Conservation (phyloP, 2,113 vertebrate species). For the Arizona elegans region DNA sequence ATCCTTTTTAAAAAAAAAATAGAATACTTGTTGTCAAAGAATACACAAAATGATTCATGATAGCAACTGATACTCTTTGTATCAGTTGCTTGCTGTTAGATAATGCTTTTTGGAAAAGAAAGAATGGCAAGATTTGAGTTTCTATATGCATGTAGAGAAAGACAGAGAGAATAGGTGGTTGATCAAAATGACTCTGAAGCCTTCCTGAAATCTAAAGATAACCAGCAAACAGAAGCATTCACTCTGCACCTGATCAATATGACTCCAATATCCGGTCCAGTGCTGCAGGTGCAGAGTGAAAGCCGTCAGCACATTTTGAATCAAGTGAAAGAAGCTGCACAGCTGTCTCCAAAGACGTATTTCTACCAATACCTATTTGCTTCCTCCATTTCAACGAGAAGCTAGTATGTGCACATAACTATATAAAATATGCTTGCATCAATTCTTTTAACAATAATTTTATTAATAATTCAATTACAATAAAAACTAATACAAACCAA, state of each 20-base stretch:
- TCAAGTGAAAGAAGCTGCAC: neutral
- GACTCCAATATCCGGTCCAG: neutral
- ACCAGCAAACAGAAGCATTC: neutral
- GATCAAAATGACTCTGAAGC: neutral
- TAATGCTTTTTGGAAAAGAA: neutral
- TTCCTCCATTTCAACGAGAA: neutral
- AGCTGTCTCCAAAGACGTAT: neutral
- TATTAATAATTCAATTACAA: neutral
- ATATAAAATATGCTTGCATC: neutral
- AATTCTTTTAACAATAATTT: neutral
- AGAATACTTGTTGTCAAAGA: neutral
- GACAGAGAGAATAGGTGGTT: neutral
- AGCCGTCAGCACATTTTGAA: constrained; percentile 25
- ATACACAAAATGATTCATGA: neutral
- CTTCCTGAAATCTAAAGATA: constrained; percentile 18
- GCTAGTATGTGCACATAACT: neutral
- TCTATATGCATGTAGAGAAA: neutral
- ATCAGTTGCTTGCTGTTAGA: neutral
- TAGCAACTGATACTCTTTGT: neutral
- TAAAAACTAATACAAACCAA: neutral
- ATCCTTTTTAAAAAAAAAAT: neutral
- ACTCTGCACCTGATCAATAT: constrained; percentile 15
- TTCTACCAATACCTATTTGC: neutral
- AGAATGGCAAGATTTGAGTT: neutral
- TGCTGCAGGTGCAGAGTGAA: constrained; percentile 36